phyloP scores from a whole-genome alignment of 2,888 invertebrate genomes.

The Calameuta filiformis region DNA sequence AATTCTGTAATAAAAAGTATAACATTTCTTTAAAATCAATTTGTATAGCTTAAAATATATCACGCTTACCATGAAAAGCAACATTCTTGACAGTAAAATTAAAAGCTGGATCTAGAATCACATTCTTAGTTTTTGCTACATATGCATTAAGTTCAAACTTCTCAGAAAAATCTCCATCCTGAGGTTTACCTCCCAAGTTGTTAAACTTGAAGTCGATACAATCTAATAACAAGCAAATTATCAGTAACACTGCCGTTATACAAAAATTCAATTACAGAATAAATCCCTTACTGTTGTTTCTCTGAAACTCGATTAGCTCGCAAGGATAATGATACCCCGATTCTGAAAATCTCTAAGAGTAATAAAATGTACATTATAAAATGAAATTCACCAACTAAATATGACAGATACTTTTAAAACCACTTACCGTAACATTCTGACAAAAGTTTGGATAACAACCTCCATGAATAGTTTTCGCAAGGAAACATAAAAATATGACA shows the following conservation, averaged over 20 bases:
- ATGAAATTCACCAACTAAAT: not conserved
- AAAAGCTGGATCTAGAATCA: slow-evolving; percentile 45
- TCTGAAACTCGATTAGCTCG: not conserved
- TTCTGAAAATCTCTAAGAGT: not conserved
- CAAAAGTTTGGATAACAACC: not conserved
- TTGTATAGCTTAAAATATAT: not conserved
- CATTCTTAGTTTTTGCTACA: slow-evolving; percentile 29
- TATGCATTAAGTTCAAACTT: slow-evolving; percentile 50
- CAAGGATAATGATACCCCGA: not conserved
- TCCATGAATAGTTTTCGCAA: not conserved
- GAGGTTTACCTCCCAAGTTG: slow-evolving; percentile 32
- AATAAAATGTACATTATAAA: not conserved
- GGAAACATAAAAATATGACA: not conserved
- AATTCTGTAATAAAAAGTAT: slow-evolving; percentile 37
- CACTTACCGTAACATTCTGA: not conserved
- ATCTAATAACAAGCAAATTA: slow-evolving; percentile 27
- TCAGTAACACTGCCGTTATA: not conserved
- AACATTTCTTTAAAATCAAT: not conserved
- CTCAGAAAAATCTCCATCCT: slow-evolving; percentile 30
- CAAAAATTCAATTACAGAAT: not conserved
- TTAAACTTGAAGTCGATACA: slow-evolving; percentile 48
- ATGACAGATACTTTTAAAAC: not conserved
- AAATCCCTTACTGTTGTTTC: not conserved
- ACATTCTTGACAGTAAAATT: slow-evolving; percentile 52
- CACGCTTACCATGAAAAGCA: slow-evolving; percentile 49